Conservation (phyloP, 53 echinoderm and acorn worm genomes). For the Echinometra lucunter region DNA sequence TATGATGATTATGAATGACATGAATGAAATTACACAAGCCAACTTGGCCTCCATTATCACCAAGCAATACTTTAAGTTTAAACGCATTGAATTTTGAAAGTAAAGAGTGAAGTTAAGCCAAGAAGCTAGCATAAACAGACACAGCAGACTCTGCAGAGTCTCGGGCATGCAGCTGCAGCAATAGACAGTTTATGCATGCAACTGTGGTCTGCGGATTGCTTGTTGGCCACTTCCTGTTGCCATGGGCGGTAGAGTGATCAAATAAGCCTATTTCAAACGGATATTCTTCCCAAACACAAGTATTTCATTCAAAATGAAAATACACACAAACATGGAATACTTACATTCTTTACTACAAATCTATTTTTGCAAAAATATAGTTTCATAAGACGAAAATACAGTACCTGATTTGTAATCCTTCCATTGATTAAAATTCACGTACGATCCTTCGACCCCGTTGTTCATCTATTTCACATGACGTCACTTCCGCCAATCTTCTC, state of each 20-base stretch:
- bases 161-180: too few species aligned
- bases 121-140: too few species aligned
- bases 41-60: too few species aligned
- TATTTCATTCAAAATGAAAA: not conserved
- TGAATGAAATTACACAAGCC: too few species aligned
- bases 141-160: too few species aligned
- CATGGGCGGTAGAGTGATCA: conserved; percentile 85
- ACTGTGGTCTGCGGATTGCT: not conserved
- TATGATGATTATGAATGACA: too few species aligned
- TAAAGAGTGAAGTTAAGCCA: too few species aligned
- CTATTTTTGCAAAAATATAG: not conserved
- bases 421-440: conserved; percentile 71
- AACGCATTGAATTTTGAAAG: too few species aligned
- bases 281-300: not conserved
- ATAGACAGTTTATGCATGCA: conserved; percentile 41
- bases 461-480: conserved; percentile 77
- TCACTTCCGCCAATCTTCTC: conserved; percentile 80
- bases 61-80: too few species aligned
- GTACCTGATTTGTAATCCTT: conserved; percentile 55
- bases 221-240: conserved; percentile 99
- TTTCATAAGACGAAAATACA: not conserved
- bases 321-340: not conserved
- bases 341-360: not conserved
- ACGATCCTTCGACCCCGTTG: conserved; percentile 76
- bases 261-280: conserved; percentile 33